Evolutionary conservation across 2,888 invertebrate species (phyloP).

Genomic region (Zaprionus lineosus): DNA sequence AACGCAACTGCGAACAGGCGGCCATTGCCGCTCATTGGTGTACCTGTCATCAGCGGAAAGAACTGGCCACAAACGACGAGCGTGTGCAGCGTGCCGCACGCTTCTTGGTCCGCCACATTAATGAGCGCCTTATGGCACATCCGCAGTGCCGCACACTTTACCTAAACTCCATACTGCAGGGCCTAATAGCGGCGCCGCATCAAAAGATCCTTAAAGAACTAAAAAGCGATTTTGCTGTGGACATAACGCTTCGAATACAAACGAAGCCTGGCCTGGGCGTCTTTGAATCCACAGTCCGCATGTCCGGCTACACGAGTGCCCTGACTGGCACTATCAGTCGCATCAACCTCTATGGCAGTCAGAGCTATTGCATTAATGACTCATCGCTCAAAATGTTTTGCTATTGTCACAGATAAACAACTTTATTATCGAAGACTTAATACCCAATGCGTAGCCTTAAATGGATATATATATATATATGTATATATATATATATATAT

Average conservation of each 20-base stretch:
- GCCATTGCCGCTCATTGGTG: conserved; percentile 94
- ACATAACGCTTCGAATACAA: conserved; percentile 83
- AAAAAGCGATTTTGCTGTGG: conserved; percentile 78
- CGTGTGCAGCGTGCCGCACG: conserved; percentile 85
- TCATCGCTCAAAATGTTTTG: conserved; percentile 90
- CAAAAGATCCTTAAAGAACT: conserved; percentile 79
- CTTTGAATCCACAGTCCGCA: conserved; percentile 91
- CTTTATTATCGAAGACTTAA: conserved; percentile 34
- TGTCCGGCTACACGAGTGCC: conserved; percentile 77
- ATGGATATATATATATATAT: conserved; percentile 6
- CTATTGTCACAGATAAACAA: conserved; percentile 85
- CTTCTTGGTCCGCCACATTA: conserved; percentile 87
- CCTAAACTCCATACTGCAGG: conserved; percentile 86
- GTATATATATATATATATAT: conserved; percentile 7
- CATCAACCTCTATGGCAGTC: conserved; percentile 90
- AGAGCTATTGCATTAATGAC: conserved; percentile 90
- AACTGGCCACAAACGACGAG: conserved; percentile 84
- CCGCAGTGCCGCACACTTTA: conserved; percentile 87
- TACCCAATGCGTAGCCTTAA: conserved; percentile 55
- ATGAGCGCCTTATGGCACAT: conserved; percentile 85
- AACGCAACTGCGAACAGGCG: conserved; percentile 90
- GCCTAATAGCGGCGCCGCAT: conserved; percentile 85
- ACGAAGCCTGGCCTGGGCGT: conserved; percentile 84
- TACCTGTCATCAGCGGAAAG: conserved; percentile 89
- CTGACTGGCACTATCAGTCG: conserved; percentile 88